phyloP scores from a whole-genome alignment of 2,113 vertebrate species.

The Myrmophylax atrothorax region DNA sequence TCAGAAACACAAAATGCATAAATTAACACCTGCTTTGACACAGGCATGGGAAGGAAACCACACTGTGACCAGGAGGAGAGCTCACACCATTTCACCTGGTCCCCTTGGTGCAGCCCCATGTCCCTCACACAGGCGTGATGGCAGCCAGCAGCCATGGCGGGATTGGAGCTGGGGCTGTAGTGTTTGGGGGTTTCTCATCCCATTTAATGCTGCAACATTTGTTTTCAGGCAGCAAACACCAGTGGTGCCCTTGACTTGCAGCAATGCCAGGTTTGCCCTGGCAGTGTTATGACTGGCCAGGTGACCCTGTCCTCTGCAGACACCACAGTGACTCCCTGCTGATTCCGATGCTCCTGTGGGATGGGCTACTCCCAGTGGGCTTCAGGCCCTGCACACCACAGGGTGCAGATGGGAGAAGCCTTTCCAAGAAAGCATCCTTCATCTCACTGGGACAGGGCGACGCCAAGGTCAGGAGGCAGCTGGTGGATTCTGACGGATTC shows the following conservation, averaged over 20 bases:
- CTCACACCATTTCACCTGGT: neutral
- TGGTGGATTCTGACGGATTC: neutral
- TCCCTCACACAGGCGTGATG: neutral
- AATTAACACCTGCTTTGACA: neutral
- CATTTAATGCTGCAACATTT: neutral
- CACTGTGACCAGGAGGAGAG: accelerated
- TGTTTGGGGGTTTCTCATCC: neutral
- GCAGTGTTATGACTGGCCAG: neutral
- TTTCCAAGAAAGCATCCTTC: neutral
- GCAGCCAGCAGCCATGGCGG: neutral
- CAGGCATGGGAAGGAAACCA: neutral
- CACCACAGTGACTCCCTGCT: accelerated
- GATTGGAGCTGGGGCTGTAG: neutral
- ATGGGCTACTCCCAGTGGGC: neutral
- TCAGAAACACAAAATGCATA: neutral
- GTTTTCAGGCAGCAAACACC: neutral
- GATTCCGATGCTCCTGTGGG: accelerated
- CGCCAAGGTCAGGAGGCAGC: neutral
- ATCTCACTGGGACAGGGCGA: neutral
- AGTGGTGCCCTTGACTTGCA: neutral
- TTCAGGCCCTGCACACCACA: accelerated
- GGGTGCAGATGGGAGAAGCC: neutral
- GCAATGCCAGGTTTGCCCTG: accelerated
- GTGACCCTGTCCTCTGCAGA: neutral
- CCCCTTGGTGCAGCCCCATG: neutral